Base-by-base conservation (phyloP, 2,888 invertebrate species). In the Oxystoma pomonae region DNA sequence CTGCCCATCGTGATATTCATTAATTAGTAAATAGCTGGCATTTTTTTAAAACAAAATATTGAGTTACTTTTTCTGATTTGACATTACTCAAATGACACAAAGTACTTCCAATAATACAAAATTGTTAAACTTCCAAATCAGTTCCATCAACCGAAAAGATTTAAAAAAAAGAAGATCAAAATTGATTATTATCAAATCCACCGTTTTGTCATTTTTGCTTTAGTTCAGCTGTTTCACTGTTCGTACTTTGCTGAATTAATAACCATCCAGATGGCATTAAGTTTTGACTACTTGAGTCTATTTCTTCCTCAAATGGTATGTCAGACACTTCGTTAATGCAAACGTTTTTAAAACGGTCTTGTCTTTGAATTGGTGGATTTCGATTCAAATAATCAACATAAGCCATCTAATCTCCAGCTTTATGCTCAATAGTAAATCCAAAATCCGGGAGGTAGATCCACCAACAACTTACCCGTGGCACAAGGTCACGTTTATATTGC, bases 141-240 rank as follows among this genome's bases (percentile, higher is more conserved):
- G n/a, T n/a, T n/a, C n/a, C n/a, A n/a, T 50, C n/a, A n/a, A n/a
- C n/a, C n/a, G n/a, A n/a, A n/a, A n/a, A n/a, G n/a, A n/a, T n/a
- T n/a, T n/a, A n/a, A n/a, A n/a, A n/a, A n/a, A n/a, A n/a, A n/a
- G n/a, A n/a, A n/a, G n/a, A n/a, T 50, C n/a, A 12, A n/a, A 50
- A 50, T 50, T 50, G 50, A 12, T 50, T 50, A 50, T 50, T 9
- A 50, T n/a, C n/a, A 9, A 50, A n/a, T 50, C n/a, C 50, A 12
- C 50, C 12, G n/a, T 9, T 50, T 16, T 9, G 9, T 55, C 9
- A 16, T 17, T 55, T 55, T 50, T 69, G 67, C 0, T 58, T 72
- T 16, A 65, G 69, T 53, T 35, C 72, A 5, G 69, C 72, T 0
- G 18, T 17, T 17, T 55, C 55, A 16, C 9, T 9, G 71, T 71